Percentiles rank a stretch among this genome's conserved stretches.
Conservation (phyloP, 1,140 invertebrate species). For the Drepana arcuata region DNA sequence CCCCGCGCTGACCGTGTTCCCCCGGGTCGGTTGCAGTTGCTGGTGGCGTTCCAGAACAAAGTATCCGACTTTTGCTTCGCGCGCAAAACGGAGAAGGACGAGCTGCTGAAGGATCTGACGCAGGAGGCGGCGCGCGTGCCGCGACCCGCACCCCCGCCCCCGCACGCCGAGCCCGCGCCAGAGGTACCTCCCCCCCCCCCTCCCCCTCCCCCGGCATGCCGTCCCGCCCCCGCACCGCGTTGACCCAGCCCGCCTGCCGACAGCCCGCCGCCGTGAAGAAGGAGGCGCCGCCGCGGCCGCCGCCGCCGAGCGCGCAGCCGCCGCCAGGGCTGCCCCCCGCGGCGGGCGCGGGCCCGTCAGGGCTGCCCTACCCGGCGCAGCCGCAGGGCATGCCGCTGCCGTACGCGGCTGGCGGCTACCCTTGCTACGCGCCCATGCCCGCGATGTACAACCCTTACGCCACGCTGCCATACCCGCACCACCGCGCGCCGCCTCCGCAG, state of each 20-base stretch:
- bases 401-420: conserved; percentile 75
- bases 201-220: conserved; percentile 9
- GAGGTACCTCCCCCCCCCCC: too few species aligned
- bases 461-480: conserved; percentile 81
- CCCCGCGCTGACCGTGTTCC: not conserved
- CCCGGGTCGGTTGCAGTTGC: conserved; percentile 74
- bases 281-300: conserved; percentile 55
- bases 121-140: conserved; percentile 79
- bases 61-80: conserved; percentile 99
- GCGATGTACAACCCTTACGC: conserved; percentile 89
- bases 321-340: conserved; percentile 16
- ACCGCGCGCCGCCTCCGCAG: conserved; percentile 39
- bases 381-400: conserved; percentile 82
- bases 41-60: conserved; percentile 97
- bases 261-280: conserved; percentile 30
- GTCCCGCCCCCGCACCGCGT: conserved; percentile 28
- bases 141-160: conserved; percentile 72
- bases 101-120: conserved; percentile 92
- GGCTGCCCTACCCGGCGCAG: conserved; percentile 52
- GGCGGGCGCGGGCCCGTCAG: conserved; percentile 28
- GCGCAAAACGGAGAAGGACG: conserved; percentile 98
- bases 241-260: conserved; percentile 10
- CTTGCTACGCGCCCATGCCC: conserved; percentile 87
- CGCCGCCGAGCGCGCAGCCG: conserved; percentile 50
- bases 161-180: conserved; percentile 71